Conservation (phyloP, 92 coral and sea anemone genomes). For the Palythoa grandis region DNA sequence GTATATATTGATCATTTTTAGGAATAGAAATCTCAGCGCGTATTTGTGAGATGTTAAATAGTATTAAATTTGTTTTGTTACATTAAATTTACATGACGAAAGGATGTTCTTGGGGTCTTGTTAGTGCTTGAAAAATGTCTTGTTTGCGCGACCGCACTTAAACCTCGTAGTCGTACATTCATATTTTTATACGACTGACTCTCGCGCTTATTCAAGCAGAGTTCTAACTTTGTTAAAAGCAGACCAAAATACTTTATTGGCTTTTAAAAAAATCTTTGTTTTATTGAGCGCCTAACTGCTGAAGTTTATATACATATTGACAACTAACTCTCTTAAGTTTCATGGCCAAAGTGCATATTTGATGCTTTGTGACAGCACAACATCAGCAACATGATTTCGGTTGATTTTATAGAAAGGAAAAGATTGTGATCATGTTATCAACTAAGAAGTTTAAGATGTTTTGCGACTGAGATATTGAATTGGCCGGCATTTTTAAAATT, state of each 20-base stretch:
- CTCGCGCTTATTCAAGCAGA: neutral
- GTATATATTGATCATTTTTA: neutral
- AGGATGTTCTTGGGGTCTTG: neutral
- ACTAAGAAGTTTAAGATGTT: neutral
- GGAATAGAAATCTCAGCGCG: neutral
- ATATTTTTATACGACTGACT: neutral
- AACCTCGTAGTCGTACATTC: neutral
- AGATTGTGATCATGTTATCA: slow-evolving; percentile 21
- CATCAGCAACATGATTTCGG: no score
- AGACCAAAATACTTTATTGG: neutral
- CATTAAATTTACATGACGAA: neutral
- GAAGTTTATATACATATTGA: neutral
- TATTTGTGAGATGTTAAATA: neutral
- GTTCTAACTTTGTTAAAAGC: neutral
- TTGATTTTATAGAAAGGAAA: neutral
- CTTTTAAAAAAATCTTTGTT: neutral
- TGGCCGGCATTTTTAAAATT: neutral
- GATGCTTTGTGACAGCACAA: neutral
- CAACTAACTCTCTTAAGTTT: neutral
- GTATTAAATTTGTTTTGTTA: neutral
- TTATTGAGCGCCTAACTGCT: neutral
- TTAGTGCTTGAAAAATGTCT: neutral
- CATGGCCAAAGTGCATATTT: neutral
- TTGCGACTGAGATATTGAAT: neutral
- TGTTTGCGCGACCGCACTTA: neutral